Evolutionary conservation across 2,888 invertebrate genomes (phyloP), one percentile per base, ranked within the genome.

Genomic region (Cantharis rufa): DNA sequence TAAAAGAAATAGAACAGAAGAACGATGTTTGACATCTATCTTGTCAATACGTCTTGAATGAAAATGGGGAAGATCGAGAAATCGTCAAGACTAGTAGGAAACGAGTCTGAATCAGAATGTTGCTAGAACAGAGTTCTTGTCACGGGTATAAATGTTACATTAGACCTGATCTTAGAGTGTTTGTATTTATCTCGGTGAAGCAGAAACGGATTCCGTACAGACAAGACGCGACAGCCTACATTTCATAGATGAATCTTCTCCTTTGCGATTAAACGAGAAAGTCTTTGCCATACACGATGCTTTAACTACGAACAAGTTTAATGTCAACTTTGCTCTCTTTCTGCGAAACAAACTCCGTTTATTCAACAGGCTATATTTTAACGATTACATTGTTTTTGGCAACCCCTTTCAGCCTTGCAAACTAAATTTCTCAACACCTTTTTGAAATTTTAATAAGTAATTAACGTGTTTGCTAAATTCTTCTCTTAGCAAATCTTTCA

Each of bases 11-110:
- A 83, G 83, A 82, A 82, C 80, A 80, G 79, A 83, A 85, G 85
- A 86, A 84, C 84, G 85, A 86, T 86, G 82, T 81, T 83, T 79
- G 80, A 82, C 86, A 86, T 86, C 83, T 82, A 84, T 86, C 86
- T 86, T 85, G 84, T 85, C 84, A 83, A 82, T 82, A 80, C 81
- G 76, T 75, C 74, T 71, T 74, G 78, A 81, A 80, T 75, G 78
- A 81, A 82, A 82, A 79, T 78, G 79, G 81, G 80, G 79, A 64
- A 71, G 76, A 78, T 72, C 75, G 78, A 75, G 71, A 79, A 81
- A 81, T 78, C 79, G 81, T 82, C 82, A 82, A 79, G 82, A 83
- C 83, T 81, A 82, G 82, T 81, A 81, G 82, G 80, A 80, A 82
- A 82, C 81, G 80, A 81, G 81, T 69, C 80, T 83, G 84, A 84